Base-by-base conservation (phyloP, 1,140 invertebrate species). In the Drosophila nebulosa region DNA sequence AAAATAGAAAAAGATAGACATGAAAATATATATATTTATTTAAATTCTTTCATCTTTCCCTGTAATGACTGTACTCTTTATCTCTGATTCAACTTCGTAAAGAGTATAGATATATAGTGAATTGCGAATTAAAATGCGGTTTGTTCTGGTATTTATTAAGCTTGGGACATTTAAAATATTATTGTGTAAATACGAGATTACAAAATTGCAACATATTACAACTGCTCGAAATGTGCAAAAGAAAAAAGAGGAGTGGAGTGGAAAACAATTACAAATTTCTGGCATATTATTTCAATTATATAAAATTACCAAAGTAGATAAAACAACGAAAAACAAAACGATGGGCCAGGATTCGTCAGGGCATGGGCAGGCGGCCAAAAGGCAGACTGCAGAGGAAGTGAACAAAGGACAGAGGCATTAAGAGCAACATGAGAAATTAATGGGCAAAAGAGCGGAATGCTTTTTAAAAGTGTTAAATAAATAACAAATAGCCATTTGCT, bases 391-490 rank as follows among this genome's bases (percentile, higher is more conserved):
- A 58, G 53, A 30, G 46, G 53, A 24, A n/a, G n/a, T n/a, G n/a
- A n/a, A n/a, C 27, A 58, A 39, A 30, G 32, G 55, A 32, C 24
- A 4, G 18, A 64, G 65, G 69, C 81, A 80, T 86, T 90, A 90
- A 90, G 76, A 81, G 75, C 86, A 81, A 60, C 78, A 90, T 90
- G 86, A 83, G 86, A 90, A 74, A 86, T 90, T 90, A 90, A 90
- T 90, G 86, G 90, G 80, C 66, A 83, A 74, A 77, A 51, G 80
- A 70, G 83, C 83, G 78, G 59, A 86, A 86, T 89, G 86, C 86
- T 90, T 86, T 90, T 90, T 83, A 85, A 89, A 89, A 86, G 78
- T 79, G 72, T 81, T 86, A 90, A 90, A 90, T 90, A 89, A 89
- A 89, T 86, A 89, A 89, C 83, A 78, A 70, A 80, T 68, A 50